Base-by-base conservation (phyloP, 2,797 vertebrate species). In the Sciurus carolinensis region DNA sequence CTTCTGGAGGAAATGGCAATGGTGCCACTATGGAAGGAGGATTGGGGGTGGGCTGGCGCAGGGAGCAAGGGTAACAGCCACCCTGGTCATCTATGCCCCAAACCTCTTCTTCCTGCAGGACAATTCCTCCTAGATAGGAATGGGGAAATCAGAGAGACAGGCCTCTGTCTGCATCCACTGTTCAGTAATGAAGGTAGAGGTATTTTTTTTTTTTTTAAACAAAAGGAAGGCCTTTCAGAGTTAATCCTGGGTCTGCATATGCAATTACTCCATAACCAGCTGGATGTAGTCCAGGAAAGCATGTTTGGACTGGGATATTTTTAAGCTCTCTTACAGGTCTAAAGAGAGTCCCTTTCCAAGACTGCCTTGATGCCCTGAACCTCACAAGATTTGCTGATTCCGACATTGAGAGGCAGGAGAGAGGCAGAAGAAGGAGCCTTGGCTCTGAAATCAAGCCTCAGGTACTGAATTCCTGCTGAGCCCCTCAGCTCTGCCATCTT, bases 391-490 rank as follows among this genome's bases (percentile, higher is more conserved):
- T 81, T 12, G 28, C 69, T 24, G 4, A 11, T 30, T 33, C 30
- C 9, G 14, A 12, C 20, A 1, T 0, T 24, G 12, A 24, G 7
- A 7, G 36, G 14, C 12, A 18, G 71, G 28, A 85, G 44, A 30
- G 24, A 9, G 3, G 0, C 5, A 7, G n/a, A 1, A 2, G 10
- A 28, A 8, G 4, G 62, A 28, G 36, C 14, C 5, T 9, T 12
- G 9, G 1, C 50, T 28, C 50, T 9, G 57, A 50, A 47, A 33
- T 52, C 52, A 7, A 8, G 1, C 6, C 17, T 2, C 24, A 7
- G 33, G 28, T 30, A 5, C 14, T 28, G 36, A 30, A 6, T 15
- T 24, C 57, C 14, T 0, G 17, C 57, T 67, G 54, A 30, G 54
- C 42, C 72, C 9, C 86, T 44, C 28, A 15, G 85, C 42, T 84